These are phyloP conservation scores for Salminus brasiliensis DNA, from an alignment of 2,113 vertebrate species.

Conservation along the genomic window DNA sequence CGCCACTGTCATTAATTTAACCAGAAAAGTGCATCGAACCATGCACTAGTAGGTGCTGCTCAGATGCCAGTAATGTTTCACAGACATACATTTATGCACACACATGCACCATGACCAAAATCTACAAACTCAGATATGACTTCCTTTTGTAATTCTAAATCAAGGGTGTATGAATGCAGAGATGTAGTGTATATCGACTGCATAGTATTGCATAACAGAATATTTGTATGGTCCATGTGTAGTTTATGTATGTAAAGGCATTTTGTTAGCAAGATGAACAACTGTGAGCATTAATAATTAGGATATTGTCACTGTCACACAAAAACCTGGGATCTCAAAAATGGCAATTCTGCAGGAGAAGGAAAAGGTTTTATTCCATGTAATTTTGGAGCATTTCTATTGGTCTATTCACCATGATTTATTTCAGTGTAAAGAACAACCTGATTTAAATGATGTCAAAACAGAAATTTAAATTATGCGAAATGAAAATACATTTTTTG, in stretches of 20 bases:
- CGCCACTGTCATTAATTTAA: slow-evolving; percentile 70
- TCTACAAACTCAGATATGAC: not conserved
- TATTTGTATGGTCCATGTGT: not conserved
- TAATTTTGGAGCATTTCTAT: no score
- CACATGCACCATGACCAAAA: not conserved
- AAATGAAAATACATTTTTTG: no score
- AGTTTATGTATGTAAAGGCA: not conserved
- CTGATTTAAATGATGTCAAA: no score
- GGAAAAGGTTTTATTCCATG: no score
- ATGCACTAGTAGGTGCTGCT: slow-evolving; percentile 52
- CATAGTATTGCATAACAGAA: not conserved
- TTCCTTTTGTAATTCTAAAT: not conserved
- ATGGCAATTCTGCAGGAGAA: no score
- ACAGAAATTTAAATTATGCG: no score
- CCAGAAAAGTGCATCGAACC: slow-evolving; percentile 63
- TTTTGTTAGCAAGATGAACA: not conserved
- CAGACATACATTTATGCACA: not conserved
- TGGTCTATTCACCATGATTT: no score
- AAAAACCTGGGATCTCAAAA: no score
- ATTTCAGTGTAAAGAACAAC: no score
- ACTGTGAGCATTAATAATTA: not conserved
- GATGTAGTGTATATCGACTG: not conserved
- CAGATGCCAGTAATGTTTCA: slow-evolving; percentile 11
- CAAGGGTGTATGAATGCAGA: not conserved
- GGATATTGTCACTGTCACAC: no score